A percentile compares a stretch with the other conserved stretches of the same genome.
phyloP scores from a whole-genome alignment of 2,888 invertebrate species.

The Rugalucina vietnamica region DNA sequence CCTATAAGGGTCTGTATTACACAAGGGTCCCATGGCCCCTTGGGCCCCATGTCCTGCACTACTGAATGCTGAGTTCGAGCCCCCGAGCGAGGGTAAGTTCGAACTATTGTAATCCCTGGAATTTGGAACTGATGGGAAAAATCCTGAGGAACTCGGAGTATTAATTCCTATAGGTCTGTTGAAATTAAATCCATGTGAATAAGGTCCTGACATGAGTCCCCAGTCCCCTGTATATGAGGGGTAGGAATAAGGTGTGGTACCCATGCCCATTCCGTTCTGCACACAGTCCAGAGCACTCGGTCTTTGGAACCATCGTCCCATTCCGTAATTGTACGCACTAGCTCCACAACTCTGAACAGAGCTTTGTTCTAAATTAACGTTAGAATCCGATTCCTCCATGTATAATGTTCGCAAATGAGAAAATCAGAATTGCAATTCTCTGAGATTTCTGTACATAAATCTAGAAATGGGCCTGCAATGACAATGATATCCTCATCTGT shows the following conservation, averaged over 20 bases:
- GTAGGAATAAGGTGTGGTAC: constrained; percentile 63
- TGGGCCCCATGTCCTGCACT: constrained; percentile 39
- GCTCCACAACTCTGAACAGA: constrained; percentile 51
- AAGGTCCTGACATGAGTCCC: constrained; percentile 65
- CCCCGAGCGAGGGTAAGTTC: constrained; percentile 47
- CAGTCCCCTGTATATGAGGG: constrained; percentile 64
- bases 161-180: constrained; percentile 61
- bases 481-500: constrained; percentile 61
- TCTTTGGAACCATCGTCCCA: constrained; percentile 73
- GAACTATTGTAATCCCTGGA: constrained; percentile 53
- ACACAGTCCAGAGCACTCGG: constrained; percentile 74
- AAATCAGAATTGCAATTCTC: constrained; percentile 52
- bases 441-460: constrained; percentile 58
- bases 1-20: constrained; percentile 54
- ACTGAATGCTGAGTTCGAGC: constrained; percentile 53
- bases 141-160: constrained; percentile 56
- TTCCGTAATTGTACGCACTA: constrained; percentile 63
- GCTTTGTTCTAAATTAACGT: constrained; percentile 57
- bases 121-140: constrained; percentile 36
- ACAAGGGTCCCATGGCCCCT: constrained; percentile 44
- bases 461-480: constrained; percentile 46
- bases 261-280: constrained; percentile 69
- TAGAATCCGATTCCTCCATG: constrained; percentile 60
- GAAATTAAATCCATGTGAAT: constrained; percentile 63
- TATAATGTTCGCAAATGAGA: constrained; percentile 49